These are phyloP conservation scores for Leptatherina wallacei DNA, from an alignment of 2,797 vertebrate genomes.

Conservation along the genomic window DNA sequence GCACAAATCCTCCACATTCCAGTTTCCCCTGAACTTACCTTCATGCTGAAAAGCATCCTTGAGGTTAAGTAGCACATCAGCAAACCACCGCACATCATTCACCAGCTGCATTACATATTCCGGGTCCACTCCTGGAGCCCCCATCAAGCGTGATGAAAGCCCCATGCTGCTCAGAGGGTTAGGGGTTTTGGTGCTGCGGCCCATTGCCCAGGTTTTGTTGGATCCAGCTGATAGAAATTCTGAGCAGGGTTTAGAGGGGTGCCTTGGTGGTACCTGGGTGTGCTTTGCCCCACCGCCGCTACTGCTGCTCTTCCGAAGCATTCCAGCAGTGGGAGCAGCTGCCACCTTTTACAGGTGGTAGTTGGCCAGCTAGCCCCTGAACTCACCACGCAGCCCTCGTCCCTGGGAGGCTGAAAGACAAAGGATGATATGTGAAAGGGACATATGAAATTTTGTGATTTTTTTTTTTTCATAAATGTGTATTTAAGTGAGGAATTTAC, in stretches of 20 bases:
- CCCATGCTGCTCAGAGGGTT: slow-evolving; percentile 85
- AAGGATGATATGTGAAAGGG: not conserved
- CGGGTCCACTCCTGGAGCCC: slow-evolving; percentile 87
- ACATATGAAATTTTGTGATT: not conserved
- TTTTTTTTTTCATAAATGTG: not conserved
- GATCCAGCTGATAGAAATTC: slow-evolving; percentile 80
- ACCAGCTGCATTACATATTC: slow-evolving; percentile 95
- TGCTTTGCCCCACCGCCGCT: slow-evolving; percentile 76
- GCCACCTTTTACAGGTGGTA: slow-evolving; percentile 50
- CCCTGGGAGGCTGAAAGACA: slow-evolving; percentile 54
- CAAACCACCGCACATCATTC: slow-evolving; percentile 93
- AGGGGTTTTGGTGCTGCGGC: slow-evolving; percentile 81
- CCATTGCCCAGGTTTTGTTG: slow-evolving; percentile 86
- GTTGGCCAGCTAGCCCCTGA: slow-evolving; percentile 58
- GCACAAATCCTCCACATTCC: slow-evolving; percentile 12
- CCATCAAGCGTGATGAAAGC: slow-evolving; percentile 82
- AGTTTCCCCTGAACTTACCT: slow-evolving; percentile 81
- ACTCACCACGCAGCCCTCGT: slow-evolving; percentile 53
- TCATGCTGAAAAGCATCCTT: slow-evolving; percentile 90
- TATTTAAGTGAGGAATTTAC: not conserved
- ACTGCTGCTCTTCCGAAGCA: slow-evolving; percentile 76
- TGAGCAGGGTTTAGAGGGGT: slow-evolving; percentile 80
- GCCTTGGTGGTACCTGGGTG: slow-evolving; percentile 79
- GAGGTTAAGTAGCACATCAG: slow-evolving; percentile 91
- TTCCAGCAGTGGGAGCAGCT: slow-evolving; percentile 57